A percentile compares a stretch with the other conserved stretches of the same genome.
Evolutionary conservation across 30 jellyfish, hydroid and myxozoan genomes (phyloP).

Genomic region (Hydractinia echinata): DNA sequence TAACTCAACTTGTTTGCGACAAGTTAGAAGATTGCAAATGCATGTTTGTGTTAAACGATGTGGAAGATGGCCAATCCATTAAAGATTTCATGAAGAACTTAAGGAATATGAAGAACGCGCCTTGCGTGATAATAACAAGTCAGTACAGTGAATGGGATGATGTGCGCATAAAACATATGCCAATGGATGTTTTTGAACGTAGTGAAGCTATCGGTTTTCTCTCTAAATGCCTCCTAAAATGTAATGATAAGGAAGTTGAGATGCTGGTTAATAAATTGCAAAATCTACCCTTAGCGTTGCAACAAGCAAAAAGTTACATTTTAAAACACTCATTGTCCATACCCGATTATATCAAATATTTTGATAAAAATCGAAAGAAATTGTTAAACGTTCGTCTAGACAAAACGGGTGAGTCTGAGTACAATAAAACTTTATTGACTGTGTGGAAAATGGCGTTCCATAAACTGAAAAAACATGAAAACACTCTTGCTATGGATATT

Average conservation of each 20-base stretch:
- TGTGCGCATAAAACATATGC: neutral
- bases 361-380: conserved; percentile 19
- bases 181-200: conserved; percentile 14
- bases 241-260: conserved; percentile 24
- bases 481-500: conserved; percentile 3
- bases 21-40: too few relatives aligned
- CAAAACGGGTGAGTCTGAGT: neutral
- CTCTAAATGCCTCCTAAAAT: neutral
- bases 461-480: conserved; percentile 12
- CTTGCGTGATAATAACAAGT: conserved; percentile 35
- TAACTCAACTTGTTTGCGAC: neutral
- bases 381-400: conserved; percentile 15
- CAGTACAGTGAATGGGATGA: conserved; percentile 41
- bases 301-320: conserved; percentile 51
- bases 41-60: conserved; percentile 45
- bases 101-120: neutral
- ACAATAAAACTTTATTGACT: conserved; percentile 4
- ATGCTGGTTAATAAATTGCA: conserved; percentile 33
- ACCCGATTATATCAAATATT: conserved; percentile 25
- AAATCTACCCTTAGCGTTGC: conserved; percentile 53
- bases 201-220: conserved; percentile 29
- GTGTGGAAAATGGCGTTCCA: conserved; percentile 55
- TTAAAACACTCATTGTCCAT: conserved; percentile 11
- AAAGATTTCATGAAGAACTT: conserved; percentile 16
- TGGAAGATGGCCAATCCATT: conserved; percentile 28